Base-by-base conservation (phyloP, 2,113 vertebrate species). In the Potamarius usumacintae region DNA sequence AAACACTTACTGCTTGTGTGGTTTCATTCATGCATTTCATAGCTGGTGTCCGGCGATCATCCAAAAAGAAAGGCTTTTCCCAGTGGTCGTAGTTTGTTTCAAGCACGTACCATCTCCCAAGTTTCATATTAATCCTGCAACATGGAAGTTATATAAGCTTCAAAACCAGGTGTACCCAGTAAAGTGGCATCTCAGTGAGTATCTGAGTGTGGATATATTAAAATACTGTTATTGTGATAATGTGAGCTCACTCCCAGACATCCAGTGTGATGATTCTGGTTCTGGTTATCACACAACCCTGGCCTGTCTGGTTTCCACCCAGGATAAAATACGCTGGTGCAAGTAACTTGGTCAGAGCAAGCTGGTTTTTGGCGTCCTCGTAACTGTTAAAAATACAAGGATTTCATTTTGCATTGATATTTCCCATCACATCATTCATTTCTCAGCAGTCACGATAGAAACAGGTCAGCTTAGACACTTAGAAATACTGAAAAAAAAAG, bases 51-150 rank as follows among this genome's bases (percentile, higher is more conserved):
- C 97, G 95, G 14, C 97, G 95, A 85, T 97, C 94, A 92, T 97
- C 97, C 82, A 97, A 85, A 85, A 96, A 62, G 1, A 96, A 86
- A 0, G 97, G 96, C 34, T 92, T 85, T 92, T 96, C 96, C 97
- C 96, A 97, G 69, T 94, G 96, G 88, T 97, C 97, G 0, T 97
- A 97, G 90, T 97, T 97, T n/a, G 96, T 97, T 92, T 97, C 94
- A 17, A 96, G 20, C 58, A 97, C 93, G 0, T 96, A 97, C 97
- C 97, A 97, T 0, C 91, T 92, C 0, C 93, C 95, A 27, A 93
- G 91, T 80, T 94, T 89, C 71, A 91, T n/a, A 81, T 95, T 89
- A 48, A 97, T 95, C 88, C 97, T 97, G 90, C 55, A 93, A 84
- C 9, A 83, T 8, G 14, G 67, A 85, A 17, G 34, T n/a, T 0